Percentiles rank a stretch among this genome's conserved stretches.
phyloP scores from a whole-genome alignment of 2,113 vertebrate genomes.

The Cheilinus undulatus region DNA sequence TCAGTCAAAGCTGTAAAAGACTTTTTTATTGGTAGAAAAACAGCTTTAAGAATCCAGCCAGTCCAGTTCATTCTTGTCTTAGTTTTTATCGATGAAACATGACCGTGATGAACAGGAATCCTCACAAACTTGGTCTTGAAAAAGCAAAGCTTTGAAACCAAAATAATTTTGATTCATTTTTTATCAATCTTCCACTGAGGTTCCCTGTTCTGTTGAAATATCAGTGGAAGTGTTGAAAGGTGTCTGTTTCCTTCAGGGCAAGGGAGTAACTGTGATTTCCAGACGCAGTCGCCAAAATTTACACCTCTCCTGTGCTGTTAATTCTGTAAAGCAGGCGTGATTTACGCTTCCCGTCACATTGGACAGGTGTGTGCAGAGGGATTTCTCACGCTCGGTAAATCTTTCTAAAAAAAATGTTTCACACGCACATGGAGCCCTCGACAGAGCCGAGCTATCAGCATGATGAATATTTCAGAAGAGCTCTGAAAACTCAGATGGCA shows the following conservation, averaged over 20 bases:
- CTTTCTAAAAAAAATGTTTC: background rate
- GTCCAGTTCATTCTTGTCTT: too few species aligned
- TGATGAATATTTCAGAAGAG: constrained; percentile 49
- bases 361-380: background rate
- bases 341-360: constrained; percentile 1
- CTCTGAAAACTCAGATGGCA: constrained; percentile 18
- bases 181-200: background rate
- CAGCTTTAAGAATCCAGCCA: too few species aligned
- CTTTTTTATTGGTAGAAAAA: too few species aligned
- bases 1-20: background rate
- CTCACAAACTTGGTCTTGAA: background rate
- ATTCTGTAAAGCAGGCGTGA: constrained; percentile 1
- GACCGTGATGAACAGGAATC: background rate
- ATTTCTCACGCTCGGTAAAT: constrained; percentile 10
- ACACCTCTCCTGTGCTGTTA: constrained; percentile 5
- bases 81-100: background rate
- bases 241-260: background rate
- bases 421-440: constrained; percentile 2
- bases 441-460: constrained; percentile 14
- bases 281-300: background rate
- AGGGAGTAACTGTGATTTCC: constrained; percentile 4
- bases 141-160: background rate
- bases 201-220: background rate
- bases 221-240: background rate
- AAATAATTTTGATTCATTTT: background rate